Evolutionary conservation across 2,113 vertebrate species (phyloP).

Genomic region (Phasianus colchicus): DNA sequence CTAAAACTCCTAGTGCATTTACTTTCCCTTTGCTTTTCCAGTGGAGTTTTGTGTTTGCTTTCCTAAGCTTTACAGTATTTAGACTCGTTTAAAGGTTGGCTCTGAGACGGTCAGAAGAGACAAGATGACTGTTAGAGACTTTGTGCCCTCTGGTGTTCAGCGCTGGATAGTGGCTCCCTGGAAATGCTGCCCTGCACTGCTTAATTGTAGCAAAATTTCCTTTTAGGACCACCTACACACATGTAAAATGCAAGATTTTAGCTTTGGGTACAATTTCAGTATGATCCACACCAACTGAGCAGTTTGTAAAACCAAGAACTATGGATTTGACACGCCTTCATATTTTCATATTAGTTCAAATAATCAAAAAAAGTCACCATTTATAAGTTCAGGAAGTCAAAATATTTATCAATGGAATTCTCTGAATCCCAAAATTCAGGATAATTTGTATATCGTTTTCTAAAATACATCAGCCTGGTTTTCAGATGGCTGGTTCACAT

Average conservation of each 20-base stretch:
- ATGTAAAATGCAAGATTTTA: neutral
- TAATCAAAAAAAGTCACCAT: neutral
- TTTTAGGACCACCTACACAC: neutral
- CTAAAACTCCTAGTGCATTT: neutral
- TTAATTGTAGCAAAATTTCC: neutral
- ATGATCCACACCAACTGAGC: neutral
- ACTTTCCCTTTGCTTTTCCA: neutral
- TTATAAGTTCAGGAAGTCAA: neutral
- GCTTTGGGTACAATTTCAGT: neutral
- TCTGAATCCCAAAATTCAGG: neutral
- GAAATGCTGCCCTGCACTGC: neutral
- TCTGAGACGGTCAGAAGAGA: neutral
- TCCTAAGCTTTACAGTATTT: neutral
- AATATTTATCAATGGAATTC: neutral
- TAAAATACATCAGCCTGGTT: neutral
- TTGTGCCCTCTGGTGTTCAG: constrained; percentile 67
- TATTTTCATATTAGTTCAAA: neutral
- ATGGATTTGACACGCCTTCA: neutral
- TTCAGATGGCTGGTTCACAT: neutral
- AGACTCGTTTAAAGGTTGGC: neutral
- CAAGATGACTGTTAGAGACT: neutral
- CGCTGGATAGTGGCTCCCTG: neutral
- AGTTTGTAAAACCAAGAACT: neutral
- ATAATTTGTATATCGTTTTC: neutral
- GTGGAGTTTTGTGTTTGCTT: neutral